Evolutionary conservation across 1,140 invertebrate species (phyloP), one percentile per base, ranked within the genome.

Genomic region (Bradysia coprophila): DNA sequence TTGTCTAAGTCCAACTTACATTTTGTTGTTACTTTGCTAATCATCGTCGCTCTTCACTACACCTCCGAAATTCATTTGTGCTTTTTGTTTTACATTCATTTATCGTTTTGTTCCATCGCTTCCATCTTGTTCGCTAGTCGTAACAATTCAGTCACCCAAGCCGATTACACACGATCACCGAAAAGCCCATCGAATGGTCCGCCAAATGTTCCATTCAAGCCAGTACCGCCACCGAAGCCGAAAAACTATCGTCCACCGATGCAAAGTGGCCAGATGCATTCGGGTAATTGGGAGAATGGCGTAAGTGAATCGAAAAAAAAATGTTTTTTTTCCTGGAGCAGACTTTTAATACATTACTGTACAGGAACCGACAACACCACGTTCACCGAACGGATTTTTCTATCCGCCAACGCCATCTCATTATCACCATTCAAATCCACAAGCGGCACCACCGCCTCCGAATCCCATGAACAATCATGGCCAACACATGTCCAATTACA

Each of bases 141-240:
- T 3, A 71, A 67, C 23, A 70, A 69, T 40, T 71, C 68, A 19
- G 66, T 64, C 3, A 61, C 67, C 1, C 64, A 67, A 57, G 68
- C 68, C 43, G 68, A 71, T 52, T 70, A 70, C 52, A 63, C 46
- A 37, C 62, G 59, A 45, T 41, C 56, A 24, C 57, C 57, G 23
- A 60, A 60, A 47, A 51, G 45, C 43, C 41, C 52, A 15, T 45
- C 45, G n/a, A 37, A 46, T 40, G 53, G 51, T 24, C 50, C 52
- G 10, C 43, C 49, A n/a, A 52, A 48, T 21, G 71, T 67, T 18
- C 66, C 74, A 13, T 89, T 89, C 61, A 91, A 91, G 56, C 87
- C 87, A 0, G 76, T 90, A 42, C 87, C 87, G 19, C 87, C 87
- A 19, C 87, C 87, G 1, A 91, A 91, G 57, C 87, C 87, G 24